Percentiles rank a stretch among this genome's conserved stretches.
These are phyloP conservation scores for Lobophora halterata DNA, from an alignment of 2,888 invertebrate genomes.

Conservation along the genomic window DNA sequence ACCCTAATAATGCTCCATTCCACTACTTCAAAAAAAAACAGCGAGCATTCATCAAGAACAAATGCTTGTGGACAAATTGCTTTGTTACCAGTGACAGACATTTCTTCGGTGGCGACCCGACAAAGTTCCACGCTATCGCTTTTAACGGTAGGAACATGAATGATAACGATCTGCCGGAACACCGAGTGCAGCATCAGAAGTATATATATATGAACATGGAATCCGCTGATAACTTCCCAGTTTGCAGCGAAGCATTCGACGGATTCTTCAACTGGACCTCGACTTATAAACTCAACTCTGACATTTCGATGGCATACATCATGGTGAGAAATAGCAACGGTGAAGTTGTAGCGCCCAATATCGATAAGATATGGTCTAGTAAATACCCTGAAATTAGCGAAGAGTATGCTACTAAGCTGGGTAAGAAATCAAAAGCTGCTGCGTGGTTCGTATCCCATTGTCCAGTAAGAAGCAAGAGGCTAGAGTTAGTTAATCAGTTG, in stretches of 20 bases:
- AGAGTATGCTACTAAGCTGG: constrained; percentile 34
- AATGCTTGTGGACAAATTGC: constrained; percentile 57
- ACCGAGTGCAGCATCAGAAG: constrained; percentile 52
- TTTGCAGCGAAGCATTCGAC: constrained; percentile 50
- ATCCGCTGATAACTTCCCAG: constrained; percentile 59
- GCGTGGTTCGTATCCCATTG: constrained; percentile 74
- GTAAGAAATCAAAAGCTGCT: constrained; percentile 58
- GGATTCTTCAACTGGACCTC: constrained; percentile 68
- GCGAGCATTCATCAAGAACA: constrained; percentile 50
- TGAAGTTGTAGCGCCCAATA: constrained; percentile 52
- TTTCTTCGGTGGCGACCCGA: constrained; percentile 46
- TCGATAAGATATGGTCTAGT: constrained; percentile 44
- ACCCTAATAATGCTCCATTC: constrained; percentile 48
- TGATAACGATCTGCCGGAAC: constrained; percentile 38
- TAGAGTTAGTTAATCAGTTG: constrained; percentile 41
- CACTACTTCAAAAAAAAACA: constrained; percentile 51
- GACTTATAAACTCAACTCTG: constrained; percentile 65
- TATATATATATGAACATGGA: constrained; percentile 66
- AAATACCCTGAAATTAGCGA: constrained; percentile 34
- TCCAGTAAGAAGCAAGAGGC: constrained; percentile 45
- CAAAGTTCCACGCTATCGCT: constrained; percentile 57
- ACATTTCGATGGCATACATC: constrained; percentile 59
- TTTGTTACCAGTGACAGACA: constrained; percentile 50
- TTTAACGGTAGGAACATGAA: constrained; percentile 58
- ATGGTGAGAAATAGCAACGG: constrained; percentile 47